A percentile compares a stretch with the other conserved stretches of the same genome.
Conservation (phyloP, 2,113 vertebrate species). For the Neoarius graeffei region DNA sequence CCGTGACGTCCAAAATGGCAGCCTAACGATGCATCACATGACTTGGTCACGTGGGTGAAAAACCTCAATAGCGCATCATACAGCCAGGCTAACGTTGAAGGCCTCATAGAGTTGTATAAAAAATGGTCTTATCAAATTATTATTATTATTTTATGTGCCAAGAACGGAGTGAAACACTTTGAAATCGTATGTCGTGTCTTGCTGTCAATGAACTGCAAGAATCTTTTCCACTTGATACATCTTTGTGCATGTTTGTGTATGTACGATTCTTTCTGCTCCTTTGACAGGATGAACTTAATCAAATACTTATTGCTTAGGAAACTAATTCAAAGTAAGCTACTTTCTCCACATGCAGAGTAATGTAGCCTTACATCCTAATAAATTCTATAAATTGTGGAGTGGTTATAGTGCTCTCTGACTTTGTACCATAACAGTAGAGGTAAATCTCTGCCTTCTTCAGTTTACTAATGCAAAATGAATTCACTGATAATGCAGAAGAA, state of each 20-base stretch:
- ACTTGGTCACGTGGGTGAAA: too few relatives aligned
- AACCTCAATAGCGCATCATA: not conserved
- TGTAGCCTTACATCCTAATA: not conserved
- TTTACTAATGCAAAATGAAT: not conserved
- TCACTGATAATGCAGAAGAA: not conserved
- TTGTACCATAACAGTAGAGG: too few relatives aligned
- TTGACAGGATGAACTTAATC: conserved; percentile 9
- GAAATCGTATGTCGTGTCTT: not conserved
- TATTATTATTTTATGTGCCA: conserved; percentile 20
- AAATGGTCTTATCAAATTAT: not conserved
- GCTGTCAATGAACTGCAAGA: not conserved
- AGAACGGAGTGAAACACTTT: conserved; percentile 1
- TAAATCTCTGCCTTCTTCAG: not conserved
- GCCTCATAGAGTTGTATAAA: not conserved
- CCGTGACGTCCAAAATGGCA: too few relatives aligned
- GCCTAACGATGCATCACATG: too few relatives aligned
- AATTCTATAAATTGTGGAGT: not conserved
- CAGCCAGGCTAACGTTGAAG: conserved; percentile 21
- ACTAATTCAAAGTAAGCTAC: not conserved
- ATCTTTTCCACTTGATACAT: not conserved
- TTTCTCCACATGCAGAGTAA: not conserved
- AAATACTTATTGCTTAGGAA: conserved; percentile 3
- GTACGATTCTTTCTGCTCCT: not conserved
- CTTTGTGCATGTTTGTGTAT: not conserved
- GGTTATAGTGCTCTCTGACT: not conserved